Conservation (phyloP, 2,888 invertebrate species). For the Piscicola geometra region DNA sequence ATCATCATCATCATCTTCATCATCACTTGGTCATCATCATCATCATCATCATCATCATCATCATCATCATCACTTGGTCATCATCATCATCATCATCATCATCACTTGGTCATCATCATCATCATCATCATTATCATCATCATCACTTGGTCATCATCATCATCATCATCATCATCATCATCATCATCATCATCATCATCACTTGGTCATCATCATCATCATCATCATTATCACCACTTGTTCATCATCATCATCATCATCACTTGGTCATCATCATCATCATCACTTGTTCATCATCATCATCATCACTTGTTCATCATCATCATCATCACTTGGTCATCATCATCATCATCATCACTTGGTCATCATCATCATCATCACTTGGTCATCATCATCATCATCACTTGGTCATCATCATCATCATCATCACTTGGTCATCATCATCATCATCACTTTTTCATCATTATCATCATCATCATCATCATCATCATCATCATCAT, state of each 20-base stretch:
- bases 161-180: slow-evolving; percentile 11
- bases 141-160: slow-evolving; percentile 18
- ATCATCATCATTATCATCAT: slow-evolving; percentile 25
- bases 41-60: slow-evolving; percentile 23
- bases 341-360: slow-evolving; percentile 9
- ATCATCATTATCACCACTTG: too few relatives aligned
- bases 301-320: too few relatives aligned
- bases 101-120: slow-evolving; percentile 21
- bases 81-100: slow-evolving; percentile 3
- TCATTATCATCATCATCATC: slow-evolving; percentile 17
- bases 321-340: too few relatives aligned
- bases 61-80: slow-evolving; percentile 21
- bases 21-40: slow-evolving; percentile 12
- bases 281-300: too few relatives aligned
- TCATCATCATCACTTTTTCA: slow-evolving; percentile 15
- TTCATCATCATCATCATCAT: too few relatives aligned
- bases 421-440: too few relatives aligned
- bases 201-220: slow-evolving; percentile 1
- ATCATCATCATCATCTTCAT: slow-evolving; percentile 17
- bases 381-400: neutral
- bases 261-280: too few relatives aligned
- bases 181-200: slow-evolving; percentile 15
- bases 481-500: slow-evolving; percentile 19
- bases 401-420: too few relatives aligned
- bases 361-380: slow-evolving; percentile 3